Evolutionary conservation across 2,113 vertebrate species (phyloP).

Genomic region (Otus sunia): DNA sequence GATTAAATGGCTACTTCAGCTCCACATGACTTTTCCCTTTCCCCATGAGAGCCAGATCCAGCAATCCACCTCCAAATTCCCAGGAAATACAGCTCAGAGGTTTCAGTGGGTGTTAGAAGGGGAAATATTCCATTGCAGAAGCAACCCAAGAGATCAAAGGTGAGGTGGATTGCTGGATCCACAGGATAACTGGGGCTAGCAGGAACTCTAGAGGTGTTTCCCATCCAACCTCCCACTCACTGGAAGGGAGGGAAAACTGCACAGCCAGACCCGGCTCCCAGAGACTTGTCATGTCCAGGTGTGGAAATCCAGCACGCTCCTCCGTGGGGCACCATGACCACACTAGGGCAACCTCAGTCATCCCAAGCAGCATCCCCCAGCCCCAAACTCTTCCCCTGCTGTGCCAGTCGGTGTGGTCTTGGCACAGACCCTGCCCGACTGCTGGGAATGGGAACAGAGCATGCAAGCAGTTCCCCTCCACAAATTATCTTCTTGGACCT

Average conservation of each 20-base stretch:
- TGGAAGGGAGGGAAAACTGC: neutral
- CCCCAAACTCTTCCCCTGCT: neutral
- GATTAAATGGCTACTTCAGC: neutral
- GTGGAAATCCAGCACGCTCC: neutral
- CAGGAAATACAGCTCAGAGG: neutral
- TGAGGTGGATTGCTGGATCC: neutral
- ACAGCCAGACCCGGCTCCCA: neutral
- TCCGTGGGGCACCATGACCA: neutral
- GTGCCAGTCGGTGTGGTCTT: rapidly evolving
- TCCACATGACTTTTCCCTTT: neutral
- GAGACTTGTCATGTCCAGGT: neutral
- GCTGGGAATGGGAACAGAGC: neutral
- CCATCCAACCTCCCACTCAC: neutral
- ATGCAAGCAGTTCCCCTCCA: neutral
- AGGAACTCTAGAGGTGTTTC: neutral
- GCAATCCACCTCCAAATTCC: rapidly evolving
- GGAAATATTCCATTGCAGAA: neutral
- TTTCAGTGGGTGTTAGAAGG: neutral
- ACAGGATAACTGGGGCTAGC: neutral
- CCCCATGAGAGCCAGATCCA: neutral
- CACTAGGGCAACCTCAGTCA: neutral
- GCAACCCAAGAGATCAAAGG: neutral
- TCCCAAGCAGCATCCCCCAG: neutral
- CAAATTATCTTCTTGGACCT: neutral
- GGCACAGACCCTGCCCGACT: neutral